Evolutionary conservation across 2,888 invertebrate species (phyloP).

Genomic region (Erpobdella octoculata): DNA sequence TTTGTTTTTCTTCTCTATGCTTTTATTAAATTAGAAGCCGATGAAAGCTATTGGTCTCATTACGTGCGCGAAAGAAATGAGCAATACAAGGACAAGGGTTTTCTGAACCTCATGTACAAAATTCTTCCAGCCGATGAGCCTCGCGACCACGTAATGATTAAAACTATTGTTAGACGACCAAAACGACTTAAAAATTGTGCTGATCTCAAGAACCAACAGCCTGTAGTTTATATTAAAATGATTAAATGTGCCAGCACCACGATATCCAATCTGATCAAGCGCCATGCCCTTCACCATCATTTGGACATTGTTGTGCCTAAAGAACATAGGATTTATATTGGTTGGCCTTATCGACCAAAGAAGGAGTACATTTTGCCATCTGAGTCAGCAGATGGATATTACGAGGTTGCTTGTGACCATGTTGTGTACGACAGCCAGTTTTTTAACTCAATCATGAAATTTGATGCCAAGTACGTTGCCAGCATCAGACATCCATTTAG

Average conservation of each 20-base stretch:
- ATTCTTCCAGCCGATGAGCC: no score
- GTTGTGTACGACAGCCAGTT: slow-evolving; percentile 43
- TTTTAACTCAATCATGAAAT: slow-evolving; percentile 44
- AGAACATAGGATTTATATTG: slow-evolving; percentile 43
- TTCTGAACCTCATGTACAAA: no score
- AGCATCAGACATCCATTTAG: slow-evolving; percentile 47
- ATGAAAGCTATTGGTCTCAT: no score
- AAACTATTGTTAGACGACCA: no score
- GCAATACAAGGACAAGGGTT: no score
- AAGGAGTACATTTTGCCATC: slow-evolving; percentile 42
- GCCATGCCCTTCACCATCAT: slow-evolving; percentile 43
- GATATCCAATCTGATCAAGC: slow-evolving; percentile 43
- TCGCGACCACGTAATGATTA: no score
- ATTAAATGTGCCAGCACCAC: slow-evolving; percentile 50
- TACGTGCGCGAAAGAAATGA: no score
- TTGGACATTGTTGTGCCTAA: slow-evolving; percentile 46
- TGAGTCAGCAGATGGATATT: slow-evolving; percentile 37
- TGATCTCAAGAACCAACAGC: background rate
- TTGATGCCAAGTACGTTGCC: slow-evolving; percentile 43
- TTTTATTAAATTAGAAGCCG: no score
- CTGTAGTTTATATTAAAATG: slow-evolving; percentile 46
- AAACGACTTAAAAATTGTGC: no score
- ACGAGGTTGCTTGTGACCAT: slow-evolving; percentile 47
- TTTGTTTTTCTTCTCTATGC: no score
- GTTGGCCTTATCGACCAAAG: slow-evolving; percentile 47